phyloP scores from a whole-genome alignment of 2,113 vertebrate genomes.

The Leptocoma aspasia region DNA sequence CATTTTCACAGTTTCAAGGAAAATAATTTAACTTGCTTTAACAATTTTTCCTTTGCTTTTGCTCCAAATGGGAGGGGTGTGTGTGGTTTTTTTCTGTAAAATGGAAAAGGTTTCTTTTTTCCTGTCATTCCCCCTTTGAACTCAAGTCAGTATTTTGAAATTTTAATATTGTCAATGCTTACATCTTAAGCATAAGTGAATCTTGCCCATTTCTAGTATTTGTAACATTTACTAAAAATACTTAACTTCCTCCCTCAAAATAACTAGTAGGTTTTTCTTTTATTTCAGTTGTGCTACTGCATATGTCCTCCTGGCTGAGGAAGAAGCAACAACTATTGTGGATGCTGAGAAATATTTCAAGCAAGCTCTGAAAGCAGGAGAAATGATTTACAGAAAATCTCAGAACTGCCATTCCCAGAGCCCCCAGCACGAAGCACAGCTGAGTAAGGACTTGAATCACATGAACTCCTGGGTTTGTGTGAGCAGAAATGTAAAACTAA shows the following conservation, averaged over 20 bases:
- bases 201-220: neutral
- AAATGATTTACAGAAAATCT: slow-evolving; percentile 74
- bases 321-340: slow-evolving; percentile 95
- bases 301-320: slow-evolving; percentile 93
- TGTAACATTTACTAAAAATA: neutral
- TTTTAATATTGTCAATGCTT: neutral
- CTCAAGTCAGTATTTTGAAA: neutral
- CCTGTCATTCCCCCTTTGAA: neutral
- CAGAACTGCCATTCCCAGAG: slow-evolving; percentile 79
- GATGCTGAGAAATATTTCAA: slow-evolving; percentile 96
- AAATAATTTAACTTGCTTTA: neutral
- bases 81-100: neutral
- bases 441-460: slow-evolving; percentile 71
- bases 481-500: neutral
- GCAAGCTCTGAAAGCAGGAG: slow-evolving; percentile 92
- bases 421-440: slow-evolving; percentile 81
- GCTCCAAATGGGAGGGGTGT: neutral
- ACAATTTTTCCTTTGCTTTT: neutral
- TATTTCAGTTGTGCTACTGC: slow-evolving; percentile 89
- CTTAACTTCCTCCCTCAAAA: neutral
- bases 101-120: slow-evolving; percentile 14
- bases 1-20: neutral
- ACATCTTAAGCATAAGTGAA: neutral
- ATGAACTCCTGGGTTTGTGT: neutral
- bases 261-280: neutral